A percentile compares a stretch with the other conserved stretches of the same genome.
Conservation (phyloP, 2,113 vertebrate genomes). For the Leptobrachium ailaonicum region DNA sequence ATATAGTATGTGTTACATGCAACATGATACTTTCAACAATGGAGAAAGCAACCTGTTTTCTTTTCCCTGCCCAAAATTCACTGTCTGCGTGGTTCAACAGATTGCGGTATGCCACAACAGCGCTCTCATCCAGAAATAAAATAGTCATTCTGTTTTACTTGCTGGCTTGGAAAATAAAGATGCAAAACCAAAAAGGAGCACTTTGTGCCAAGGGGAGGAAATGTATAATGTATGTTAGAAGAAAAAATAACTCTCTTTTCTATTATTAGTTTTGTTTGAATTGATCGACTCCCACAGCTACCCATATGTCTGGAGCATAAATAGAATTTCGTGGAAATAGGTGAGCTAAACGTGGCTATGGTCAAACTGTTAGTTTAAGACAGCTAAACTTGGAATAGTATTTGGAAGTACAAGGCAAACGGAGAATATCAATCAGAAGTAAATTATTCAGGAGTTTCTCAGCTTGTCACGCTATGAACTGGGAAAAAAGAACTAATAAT, state of each 20-base stretch:
- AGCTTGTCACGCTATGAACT: too few relatives aligned
- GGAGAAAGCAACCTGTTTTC: conserved; percentile 25
- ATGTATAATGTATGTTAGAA: conserved; percentile 60
- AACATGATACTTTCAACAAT: conserved; percentile 43
- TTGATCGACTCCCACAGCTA: conserved; percentile 55
- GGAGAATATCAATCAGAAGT: too few relatives aligned
- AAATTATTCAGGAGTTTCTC: too few relatives aligned
- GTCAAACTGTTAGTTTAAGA: not conserved
- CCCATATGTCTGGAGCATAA: conserved; percentile 49
- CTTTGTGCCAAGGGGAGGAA: conserved; percentile 65
- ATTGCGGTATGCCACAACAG: conserved; percentile 63
- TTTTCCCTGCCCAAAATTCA: conserved; percentile 52
- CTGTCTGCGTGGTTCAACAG: conserved; percentile 56
- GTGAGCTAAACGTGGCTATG: conserved; percentile 3
- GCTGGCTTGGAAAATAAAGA: conserved; percentile 62
- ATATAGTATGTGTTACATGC: conserved; percentile 34
- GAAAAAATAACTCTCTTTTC: conserved; percentile 56
- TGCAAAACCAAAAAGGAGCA: conserved; percentile 61
- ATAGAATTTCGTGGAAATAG: not conserved
- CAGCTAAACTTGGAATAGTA: too few relatives aligned
- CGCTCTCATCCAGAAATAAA: conserved; percentile 65
- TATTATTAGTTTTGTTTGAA: conserved; percentile 60
- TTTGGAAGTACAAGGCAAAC: too few relatives aligned
- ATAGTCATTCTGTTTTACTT: conserved; percentile 56
- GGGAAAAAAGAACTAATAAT: too few relatives aligned